phyloP scores from a whole-genome alignment of 2,113 vertebrate genomes.

The Cochlearius cochlearius region DNA sequence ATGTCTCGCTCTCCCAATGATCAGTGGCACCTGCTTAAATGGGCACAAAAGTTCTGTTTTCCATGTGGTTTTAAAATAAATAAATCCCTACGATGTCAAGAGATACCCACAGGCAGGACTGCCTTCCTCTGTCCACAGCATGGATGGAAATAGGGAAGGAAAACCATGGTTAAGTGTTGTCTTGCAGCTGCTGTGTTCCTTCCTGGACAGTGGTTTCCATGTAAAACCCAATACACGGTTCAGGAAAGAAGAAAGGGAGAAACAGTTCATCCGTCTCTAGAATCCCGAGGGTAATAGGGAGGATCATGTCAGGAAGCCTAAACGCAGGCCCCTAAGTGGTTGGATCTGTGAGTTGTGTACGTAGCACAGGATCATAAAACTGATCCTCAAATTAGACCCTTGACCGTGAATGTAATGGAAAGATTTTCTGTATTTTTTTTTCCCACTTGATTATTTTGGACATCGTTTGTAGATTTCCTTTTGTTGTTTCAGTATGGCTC shows the following conservation, averaged over 20 bases:
- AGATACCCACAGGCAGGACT: not conserved
- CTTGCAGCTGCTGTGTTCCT: not conserved
- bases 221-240: fast-evolving
- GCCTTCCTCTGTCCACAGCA: not conserved
- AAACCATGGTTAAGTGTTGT: not conserved
- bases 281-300: too few relatives aligned
- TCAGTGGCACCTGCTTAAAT: not conserved
- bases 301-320: not conserved
- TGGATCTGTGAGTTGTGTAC: not conserved
- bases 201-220: not conserved
- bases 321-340: not conserved
- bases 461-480: not conserved
- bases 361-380: not conserved
- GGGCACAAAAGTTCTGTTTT: not conserved
- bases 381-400: not conserved
- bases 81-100: not conserved
- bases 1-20: not conserved
- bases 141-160: not conserved
- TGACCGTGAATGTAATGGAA: not conserved
- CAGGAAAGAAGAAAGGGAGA: not conserved
- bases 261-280: not conserved
- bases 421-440: not conserved
- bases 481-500: not conserved
- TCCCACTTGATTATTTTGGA: not conserved
- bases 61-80: not conserved